Evolutionary conservation across 2,888 invertebrate genomes (phyloP).

Genomic region (Cataglyphis altisquamis): DNA sequence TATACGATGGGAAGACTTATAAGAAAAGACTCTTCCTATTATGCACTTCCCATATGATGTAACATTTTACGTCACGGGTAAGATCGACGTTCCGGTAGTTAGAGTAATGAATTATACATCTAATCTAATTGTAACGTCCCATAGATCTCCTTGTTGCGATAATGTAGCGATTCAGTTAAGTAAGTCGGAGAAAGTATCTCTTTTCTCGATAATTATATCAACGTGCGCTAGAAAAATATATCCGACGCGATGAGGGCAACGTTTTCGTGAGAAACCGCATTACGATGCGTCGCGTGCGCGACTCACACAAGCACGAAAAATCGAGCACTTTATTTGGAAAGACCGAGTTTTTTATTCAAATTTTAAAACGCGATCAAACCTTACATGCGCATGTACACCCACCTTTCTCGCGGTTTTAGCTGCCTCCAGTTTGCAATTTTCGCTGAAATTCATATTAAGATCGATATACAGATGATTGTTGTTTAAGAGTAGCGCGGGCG

Average conservation of each 20-base stretch:
- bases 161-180: conserved; percentile 29
- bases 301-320: neutral
- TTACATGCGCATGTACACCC: conserved; percentile 44
- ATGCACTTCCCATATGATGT: conserved; percentile 25
- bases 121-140: conserved; percentile 66
- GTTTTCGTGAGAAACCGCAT: conserved; percentile 47
- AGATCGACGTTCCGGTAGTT: conserved; percentile 49
- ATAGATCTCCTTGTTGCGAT: conserved; percentile 64
- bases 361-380: neutral
- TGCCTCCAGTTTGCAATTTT: conserved; percentile 73
- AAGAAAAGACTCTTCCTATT: neutral
- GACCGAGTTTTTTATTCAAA: neutral
- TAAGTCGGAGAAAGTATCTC: conserved; percentile 63
- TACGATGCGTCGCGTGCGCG: neutral
- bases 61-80: conserved; percentile 23
- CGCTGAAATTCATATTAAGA: conserved; percentile 79
- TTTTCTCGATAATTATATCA: conserved; percentile 39
- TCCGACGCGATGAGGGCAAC: conserved; percentile 20
- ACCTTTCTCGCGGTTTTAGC: conserved; percentile 74
- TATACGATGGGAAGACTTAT: neutral
- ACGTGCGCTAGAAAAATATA: conserved; percentile 1
- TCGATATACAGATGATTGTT: conserved; percentile 80
- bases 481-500: conserved; percentile 78
- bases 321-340: neutral
- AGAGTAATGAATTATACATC: conserved; percentile 46